Evolutionary conservation across 2,888 invertebrate genomes (phyloP).

Genomic region (Melinaea menophilus): DNA sequence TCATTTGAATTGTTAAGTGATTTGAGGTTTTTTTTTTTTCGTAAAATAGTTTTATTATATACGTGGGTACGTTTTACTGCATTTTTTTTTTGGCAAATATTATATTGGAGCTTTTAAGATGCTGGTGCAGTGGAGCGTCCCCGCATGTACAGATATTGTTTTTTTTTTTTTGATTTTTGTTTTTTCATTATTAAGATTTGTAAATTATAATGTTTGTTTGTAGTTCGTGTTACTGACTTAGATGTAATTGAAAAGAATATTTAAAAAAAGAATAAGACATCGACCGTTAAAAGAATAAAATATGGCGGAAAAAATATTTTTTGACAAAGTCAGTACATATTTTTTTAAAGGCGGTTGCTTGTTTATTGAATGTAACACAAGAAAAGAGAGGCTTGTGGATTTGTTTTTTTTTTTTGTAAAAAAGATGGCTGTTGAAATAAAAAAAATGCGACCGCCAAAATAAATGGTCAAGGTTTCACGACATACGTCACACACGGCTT

Average conservation of each 20-base stretch:
- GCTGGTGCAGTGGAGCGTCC: slow-evolving; percentile 26
- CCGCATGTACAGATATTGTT: slow-evolving; percentile 37
- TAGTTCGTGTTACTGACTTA: slow-evolving; percentile 51
- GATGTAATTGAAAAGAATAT: slow-evolving; percentile 43
- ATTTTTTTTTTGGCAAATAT: too few relatives aligned
- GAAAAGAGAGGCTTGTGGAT: slow-evolving; percentile 67
- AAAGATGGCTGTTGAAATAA: slow-evolving; percentile 49
- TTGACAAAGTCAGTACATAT: slow-evolving; percentile 63
- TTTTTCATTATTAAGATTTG: slow-evolving; percentile 39
- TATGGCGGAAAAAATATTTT: slow-evolving; percentile 62
- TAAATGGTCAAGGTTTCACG: slow-evolving; percentile 48
- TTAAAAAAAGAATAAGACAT: slow-evolving; percentile 39
- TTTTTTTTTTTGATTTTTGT: slow-evolving; percentile 31
- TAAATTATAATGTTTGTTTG: slow-evolving; percentile 41
- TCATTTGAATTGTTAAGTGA: too few relatives aligned
- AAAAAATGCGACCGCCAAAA: slow-evolving; percentile 60
- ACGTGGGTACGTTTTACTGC: too few relatives aligned
- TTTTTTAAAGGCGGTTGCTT: slow-evolving; percentile 55
- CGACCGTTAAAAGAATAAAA: slow-evolving; percentile 41
- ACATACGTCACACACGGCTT: slow-evolving; percentile 35
- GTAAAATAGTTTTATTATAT: too few relatives aligned
- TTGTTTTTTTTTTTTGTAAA: slow-evolving; percentile 54
- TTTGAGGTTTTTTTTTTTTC: too few relatives aligned
- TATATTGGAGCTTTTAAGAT: slow-evolving; percentile 7
- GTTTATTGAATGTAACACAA: slow-evolving; percentile 58